Conservation (phyloP, 2,888 invertebrate species). For the Branchinecta sandiegonensis region DNA sequence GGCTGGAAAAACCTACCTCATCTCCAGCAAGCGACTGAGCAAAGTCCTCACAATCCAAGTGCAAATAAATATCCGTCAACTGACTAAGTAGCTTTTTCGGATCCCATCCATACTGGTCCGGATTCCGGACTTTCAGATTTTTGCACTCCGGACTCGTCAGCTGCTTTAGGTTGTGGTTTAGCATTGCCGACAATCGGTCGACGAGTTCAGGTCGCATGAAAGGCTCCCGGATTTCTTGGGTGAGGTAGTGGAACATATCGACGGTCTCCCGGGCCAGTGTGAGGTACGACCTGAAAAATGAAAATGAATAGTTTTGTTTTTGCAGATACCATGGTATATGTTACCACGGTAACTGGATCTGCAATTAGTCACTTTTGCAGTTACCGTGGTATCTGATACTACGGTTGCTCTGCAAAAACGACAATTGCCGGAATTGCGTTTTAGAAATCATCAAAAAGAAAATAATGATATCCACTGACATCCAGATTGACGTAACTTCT, state of each 20-base stretch:
- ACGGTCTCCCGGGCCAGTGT: slow-evolving; percentile 89
- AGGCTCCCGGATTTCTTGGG: slow-evolving; percentile 83
- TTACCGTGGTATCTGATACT: too few species aligned
- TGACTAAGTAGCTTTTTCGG: slow-evolving; percentile 78
- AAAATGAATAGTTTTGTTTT: too few species aligned
- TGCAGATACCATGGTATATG: too few species aligned
- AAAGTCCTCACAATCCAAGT: slow-evolving; percentile 80
- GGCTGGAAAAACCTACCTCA: slow-evolving; percentile 48
- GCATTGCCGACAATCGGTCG: slow-evolving; percentile 88
- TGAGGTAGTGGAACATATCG: slow-evolving; percentile 94
- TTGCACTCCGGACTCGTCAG: slow-evolving; percentile 92
- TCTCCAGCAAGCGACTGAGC: slow-evolving; percentile 85
- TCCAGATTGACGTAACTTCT: too few species aligned
- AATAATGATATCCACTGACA: too few species aligned
- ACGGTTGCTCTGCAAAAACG: too few species aligned
- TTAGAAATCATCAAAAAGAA: too few species aligned
- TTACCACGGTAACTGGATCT: too few species aligned
- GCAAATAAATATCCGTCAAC: slow-evolving; percentile 90
- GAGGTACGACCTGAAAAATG: slow-evolving; percentile 52
- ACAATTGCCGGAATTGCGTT: too few species aligned
- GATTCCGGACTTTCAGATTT: slow-evolving; percentile 76
- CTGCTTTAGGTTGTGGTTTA: slow-evolving; percentile 94
- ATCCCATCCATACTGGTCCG: slow-evolving; percentile 94
- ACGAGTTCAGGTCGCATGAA: slow-evolving; percentile 86
- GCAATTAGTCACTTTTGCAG: too few species aligned